Conservation (phyloP, 2,113 vertebrate genomes). For the Alosa alosa region DNA sequence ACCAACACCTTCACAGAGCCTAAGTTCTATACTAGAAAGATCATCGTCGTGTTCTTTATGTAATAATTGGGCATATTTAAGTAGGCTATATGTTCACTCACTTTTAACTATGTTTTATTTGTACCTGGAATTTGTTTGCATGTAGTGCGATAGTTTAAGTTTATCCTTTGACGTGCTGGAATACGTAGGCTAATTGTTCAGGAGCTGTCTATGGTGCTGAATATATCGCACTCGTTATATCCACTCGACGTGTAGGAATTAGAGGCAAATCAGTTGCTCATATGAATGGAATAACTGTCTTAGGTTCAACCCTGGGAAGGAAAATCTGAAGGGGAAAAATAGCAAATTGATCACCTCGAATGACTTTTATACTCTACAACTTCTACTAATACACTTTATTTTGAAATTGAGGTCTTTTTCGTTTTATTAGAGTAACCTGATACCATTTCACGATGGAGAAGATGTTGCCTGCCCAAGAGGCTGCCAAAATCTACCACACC, state of each 20-base stretch:
- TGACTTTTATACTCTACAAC: neutral
- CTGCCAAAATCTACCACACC: constrained; percentile 94
- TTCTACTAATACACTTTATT: neutral
- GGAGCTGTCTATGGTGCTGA: constrained; percentile 2
- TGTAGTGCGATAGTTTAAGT: neutral
- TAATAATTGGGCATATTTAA: too few relatives aligned
- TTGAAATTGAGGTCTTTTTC: neutral
- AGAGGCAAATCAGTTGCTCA: neutral
- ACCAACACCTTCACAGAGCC: constrained; percentile 32
- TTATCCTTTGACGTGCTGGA: neutral
- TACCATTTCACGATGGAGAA: constrained; percentile 70
- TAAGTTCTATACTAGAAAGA: neutral
- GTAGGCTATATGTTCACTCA: neutral
- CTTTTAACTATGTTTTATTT: neutral
- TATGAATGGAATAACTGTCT: neutral
- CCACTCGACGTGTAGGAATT: neutral
- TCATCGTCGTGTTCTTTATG: neutral
- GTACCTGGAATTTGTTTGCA: neutral
- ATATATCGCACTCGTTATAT: neutral
- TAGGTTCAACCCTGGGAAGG: neutral
- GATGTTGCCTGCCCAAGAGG: constrained; percentile 90
- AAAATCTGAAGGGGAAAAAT: neutral
- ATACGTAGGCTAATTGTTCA: neutral
- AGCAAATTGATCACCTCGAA: neutral
- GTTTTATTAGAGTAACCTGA: neutral